Evolutionary conservation across 2,113 vertebrate species (phyloP).

Genomic region (Procavia capensis): DNA sequence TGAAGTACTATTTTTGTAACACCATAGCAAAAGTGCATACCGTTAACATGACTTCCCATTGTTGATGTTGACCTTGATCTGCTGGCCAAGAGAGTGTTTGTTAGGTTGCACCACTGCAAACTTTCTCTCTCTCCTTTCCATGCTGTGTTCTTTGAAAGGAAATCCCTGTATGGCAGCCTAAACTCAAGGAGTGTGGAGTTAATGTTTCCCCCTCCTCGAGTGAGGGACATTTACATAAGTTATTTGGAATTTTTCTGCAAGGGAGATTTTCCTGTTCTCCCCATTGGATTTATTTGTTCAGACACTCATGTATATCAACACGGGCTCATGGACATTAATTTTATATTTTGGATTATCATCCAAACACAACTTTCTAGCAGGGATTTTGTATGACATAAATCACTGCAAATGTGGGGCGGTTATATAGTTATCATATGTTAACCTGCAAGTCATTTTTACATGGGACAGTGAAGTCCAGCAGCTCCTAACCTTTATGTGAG

Average conservation of each 20-base stretch:
- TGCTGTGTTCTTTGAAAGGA: neutral
- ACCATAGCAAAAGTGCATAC: neutral
- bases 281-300: neutral
- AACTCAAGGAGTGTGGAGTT: neutral
- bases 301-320: neutral
- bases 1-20: neutral
- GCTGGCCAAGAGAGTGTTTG: too few species aligned
- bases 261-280: neutral
- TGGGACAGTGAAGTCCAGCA: neutral
- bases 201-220: neutral
- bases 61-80: neutral
- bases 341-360: slow-evolving; percentile 1
- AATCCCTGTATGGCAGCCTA: neutral
- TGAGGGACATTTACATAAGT: too few species aligned
- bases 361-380: neutral
- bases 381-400: neutral
- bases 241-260: neutral
- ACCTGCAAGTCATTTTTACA: neutral
- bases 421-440: neutral
- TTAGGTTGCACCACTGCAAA: too few species aligned
- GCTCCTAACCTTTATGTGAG: neutral
- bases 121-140: neutral
- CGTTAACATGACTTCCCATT: neutral
- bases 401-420: neutral
- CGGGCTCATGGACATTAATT: neutral